Percentiles rank a stretch among this genome's conserved stretches.
Conservation (phyloP, 2,113 vertebrate genomes). For the Myocastor coypus region DNA sequence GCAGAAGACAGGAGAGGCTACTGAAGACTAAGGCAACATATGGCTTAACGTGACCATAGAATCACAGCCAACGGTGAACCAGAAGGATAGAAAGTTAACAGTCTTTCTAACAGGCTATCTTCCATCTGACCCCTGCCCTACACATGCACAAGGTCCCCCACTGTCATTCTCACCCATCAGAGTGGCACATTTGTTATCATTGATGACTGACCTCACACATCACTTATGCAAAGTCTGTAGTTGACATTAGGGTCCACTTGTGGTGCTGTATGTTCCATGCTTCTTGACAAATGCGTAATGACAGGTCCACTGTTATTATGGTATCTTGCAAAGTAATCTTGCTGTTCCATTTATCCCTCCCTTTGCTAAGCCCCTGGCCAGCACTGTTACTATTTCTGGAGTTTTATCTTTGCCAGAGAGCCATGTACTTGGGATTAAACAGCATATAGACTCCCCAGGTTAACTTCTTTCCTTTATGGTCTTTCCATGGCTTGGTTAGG, state of each 20-base stretch:
- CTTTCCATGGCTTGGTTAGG: background rate
- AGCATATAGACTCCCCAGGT: background rate
- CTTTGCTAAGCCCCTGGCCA: background rate
- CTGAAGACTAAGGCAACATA: background rate
- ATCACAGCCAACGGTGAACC: background rate
- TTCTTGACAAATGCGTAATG: background rate
- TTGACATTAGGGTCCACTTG: background rate
- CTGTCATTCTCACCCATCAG: too few relatives aligned
- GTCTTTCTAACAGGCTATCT: too few relatives aligned
- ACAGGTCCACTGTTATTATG: background rate
- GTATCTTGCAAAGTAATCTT: background rate
- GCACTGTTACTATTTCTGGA: background rate
- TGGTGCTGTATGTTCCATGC: background rate
- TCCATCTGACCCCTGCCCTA: background rate
- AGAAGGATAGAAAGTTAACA: background rate
- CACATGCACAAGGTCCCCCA: fast-evolving
- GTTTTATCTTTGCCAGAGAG: background rate
- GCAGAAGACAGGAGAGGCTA: background rate
- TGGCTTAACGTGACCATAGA: background rate
- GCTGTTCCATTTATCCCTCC: background rate
- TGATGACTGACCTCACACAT: fast-evolving
- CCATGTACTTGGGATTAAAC: background rate
- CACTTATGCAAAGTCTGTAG: background rate
- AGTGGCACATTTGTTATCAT: fast-evolving
- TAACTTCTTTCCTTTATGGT: background rate